Evolutionary conservation across 2,797 vertebrate genomes (phyloP).

Genomic region (Syngnathus rostellatus): DNA sequence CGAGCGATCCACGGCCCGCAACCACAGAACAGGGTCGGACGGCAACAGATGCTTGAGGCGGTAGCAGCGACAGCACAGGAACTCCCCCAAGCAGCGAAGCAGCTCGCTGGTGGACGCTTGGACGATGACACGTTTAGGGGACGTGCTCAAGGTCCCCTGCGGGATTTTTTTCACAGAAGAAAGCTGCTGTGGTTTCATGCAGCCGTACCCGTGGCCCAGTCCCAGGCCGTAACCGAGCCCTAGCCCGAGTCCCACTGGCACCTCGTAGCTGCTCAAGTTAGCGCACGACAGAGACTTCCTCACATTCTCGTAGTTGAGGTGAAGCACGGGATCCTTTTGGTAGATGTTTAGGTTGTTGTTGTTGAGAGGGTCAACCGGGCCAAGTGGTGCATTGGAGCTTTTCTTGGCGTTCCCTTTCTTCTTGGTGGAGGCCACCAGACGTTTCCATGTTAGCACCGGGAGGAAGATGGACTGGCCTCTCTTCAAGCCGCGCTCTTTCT

Average conservation of each 20-base stretch:
- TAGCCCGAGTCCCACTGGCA: constrained; percentile 55
- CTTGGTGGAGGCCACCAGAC: constrained; percentile 76
- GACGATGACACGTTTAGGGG: constrained; percentile 73
- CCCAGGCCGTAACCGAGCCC: constrained; percentile 55
- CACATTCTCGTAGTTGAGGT: constrained; percentile 73
- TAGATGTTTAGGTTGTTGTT: constrained; percentile 62
- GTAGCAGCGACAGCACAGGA: constrained; percentile 75
- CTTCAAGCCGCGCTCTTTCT: constrained; percentile 67
- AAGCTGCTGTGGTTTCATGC: constrained; percentile 60
- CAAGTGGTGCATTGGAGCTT: constrained; percentile 15
- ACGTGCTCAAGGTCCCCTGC: constrained; percentile 35
- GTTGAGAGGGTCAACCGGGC: constrained; percentile 51
- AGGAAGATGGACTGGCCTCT: constrained; percentile 74
- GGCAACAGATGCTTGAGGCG: constrained; percentile 72
- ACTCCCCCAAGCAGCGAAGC: constrained; percentile 75
- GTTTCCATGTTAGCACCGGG: constrained; percentile 76
- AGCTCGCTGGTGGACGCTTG: constrained; percentile 81
- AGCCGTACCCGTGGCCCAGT: constrained; percentile 42
- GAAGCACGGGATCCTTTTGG: constrained; percentile 66
- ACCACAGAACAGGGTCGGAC: constrained; percentile 72
- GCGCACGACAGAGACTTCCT: constrained; percentile 77
- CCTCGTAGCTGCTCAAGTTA: constrained; percentile 74
- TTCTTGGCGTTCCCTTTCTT: constrained; percentile 68
- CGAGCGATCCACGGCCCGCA: constrained; percentile 75
- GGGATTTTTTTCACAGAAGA: constrained; percentile 64